A percentile compares a stretch with the other conserved stretches of the same genome.
phyloP scores from a whole-genome alignment of 53 echinoderm and acorn worm species.

The Antedon mediterranea region DNA sequence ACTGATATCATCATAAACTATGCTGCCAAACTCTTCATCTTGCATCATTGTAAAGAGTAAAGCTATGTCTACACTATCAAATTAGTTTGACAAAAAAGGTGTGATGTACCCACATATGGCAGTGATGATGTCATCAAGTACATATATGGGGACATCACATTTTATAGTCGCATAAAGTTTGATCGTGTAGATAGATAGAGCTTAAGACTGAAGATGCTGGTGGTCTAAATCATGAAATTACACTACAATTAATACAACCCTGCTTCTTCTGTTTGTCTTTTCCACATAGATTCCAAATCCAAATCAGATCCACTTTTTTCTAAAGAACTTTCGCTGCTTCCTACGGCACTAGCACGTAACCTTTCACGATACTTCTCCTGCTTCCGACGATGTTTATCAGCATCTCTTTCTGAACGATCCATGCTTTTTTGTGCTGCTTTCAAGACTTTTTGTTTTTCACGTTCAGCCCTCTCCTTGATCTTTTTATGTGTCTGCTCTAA shows the following conservation, averaged over 20 bases:
- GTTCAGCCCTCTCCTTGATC: not conserved
- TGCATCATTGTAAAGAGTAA: too few relatives aligned
- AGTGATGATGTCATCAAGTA: too few relatives aligned
- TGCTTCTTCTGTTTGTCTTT: not conserved
- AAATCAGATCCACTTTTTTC: not conserved
- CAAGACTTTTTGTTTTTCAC: not conserved
- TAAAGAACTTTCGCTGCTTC: not conserved
- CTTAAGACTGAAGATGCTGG: too few relatives aligned
- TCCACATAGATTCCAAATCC: not conserved
- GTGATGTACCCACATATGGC: too few relatives aligned
- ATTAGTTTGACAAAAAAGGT: too few relatives aligned
- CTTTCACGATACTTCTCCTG: not conserved
- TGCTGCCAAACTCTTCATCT: too few relatives aligned
- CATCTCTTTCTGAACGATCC: not conserved
- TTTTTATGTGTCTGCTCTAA: not conserved
- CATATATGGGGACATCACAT: too few relatives aligned
- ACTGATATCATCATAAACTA: too few relatives aligned
- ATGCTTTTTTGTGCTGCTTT: not conserved
- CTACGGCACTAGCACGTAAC: not conserved
- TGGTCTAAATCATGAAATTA: too few relatives aligned
- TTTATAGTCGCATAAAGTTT: too few relatives aligned
- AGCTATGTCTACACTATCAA: too few relatives aligned
- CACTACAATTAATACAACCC: not conserved
- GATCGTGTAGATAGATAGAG: too few relatives aligned
- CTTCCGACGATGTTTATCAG: not conserved